Evolutionary conservation across 1,140 invertebrate genomes (phyloP).

Genomic region (Myzus persicae): DNA sequence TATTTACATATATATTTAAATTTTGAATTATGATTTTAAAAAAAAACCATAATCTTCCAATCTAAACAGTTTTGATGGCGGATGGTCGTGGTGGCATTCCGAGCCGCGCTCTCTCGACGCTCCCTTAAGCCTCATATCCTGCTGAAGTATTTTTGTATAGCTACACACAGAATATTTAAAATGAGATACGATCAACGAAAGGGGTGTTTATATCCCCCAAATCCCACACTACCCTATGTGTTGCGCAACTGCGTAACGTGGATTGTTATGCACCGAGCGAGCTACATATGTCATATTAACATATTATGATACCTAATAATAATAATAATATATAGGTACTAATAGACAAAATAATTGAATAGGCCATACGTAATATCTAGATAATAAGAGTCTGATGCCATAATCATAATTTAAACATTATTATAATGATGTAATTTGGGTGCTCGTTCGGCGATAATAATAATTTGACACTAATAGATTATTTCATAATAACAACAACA

Average conservation of each 20-base stretch:
- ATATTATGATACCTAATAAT: too few species aligned
- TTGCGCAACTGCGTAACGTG: background rate
- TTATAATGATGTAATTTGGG: slow-evolving; percentile 40
- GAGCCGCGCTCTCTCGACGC: background rate
- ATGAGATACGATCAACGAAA: background rate
- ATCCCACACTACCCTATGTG: background rate
- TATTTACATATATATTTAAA: background rate
- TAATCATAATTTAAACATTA: slow-evolving; percentile 3
- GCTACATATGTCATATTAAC: too few species aligned
- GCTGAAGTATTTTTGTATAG: background rate
- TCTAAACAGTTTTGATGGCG: background rate
- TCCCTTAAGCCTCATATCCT: background rate
- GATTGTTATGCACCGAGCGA: too few species aligned
- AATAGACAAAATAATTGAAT: slow-evolving; percentile 24
- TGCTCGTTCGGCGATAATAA: background rate
- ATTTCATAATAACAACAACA: slow-evolving; percentile 34
- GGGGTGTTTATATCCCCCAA: background rate
- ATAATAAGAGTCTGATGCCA: background rate
- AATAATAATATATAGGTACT: background rate
- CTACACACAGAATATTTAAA: background rate
- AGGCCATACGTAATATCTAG: background rate
- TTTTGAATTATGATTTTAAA: background rate
- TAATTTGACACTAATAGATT: slow-evolving; percentile 23
- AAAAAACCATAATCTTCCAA: background rate
- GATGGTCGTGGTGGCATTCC: background rate